Evolutionary conservation across 2,113 vertebrate genomes (phyloP).

Genomic region (Craseonycteris thonglongyai): DNA sequence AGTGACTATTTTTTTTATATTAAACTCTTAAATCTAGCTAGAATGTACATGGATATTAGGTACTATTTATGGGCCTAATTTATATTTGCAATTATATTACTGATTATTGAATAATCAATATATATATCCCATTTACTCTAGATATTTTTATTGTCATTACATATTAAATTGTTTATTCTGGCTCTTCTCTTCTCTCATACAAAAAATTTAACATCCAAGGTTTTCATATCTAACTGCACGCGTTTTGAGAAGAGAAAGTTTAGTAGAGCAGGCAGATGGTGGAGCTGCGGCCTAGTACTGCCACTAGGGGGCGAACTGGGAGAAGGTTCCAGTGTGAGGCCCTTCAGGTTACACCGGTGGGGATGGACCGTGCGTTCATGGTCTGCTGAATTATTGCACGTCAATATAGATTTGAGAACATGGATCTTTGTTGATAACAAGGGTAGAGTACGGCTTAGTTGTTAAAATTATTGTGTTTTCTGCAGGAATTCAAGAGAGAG

Average conservation of each 20-base stretch:
- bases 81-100: no score
- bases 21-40: no score
- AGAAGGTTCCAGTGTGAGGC: no score
- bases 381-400: background rate
- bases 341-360: fast-evolving
- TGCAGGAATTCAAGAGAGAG: background rate
- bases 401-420: background rate
- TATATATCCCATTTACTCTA: no score
- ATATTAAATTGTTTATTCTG: no score
- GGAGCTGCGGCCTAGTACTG: background rate
- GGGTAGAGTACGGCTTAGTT: background rate
- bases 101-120: no score
- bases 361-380: fast-evolving
- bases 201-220: no score
- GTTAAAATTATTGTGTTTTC: background rate
- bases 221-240: background rate
- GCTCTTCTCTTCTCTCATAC: no score
- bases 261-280: background rate
- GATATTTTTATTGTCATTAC: no score
- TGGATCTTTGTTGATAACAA: background rate
- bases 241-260: background rate
- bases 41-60: no score
- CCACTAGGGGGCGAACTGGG: background rate
- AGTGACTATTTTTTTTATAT: no score
- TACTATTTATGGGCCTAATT: no score